Evolutionary conservation across 2,797 vertebrate species (phyloP), one percentile per base, ranked within the genome.

Genomic region (Danio albolineatus): DNA sequence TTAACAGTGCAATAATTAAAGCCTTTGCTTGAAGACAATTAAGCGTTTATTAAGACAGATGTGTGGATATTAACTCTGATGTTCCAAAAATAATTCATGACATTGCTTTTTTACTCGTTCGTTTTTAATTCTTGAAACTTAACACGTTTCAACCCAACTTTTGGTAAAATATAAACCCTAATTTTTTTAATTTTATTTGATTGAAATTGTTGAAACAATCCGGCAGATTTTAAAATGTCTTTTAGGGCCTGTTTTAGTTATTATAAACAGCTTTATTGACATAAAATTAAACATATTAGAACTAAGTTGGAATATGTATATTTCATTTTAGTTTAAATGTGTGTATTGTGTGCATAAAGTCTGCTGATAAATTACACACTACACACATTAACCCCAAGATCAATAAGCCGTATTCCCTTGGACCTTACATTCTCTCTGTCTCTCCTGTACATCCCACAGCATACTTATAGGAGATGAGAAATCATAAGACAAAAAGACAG

Each of bases 371-470:
- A 75, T 78, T 75, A 81, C 74, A 83, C 19, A 10, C 57, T 70
- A 67, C 70, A 75, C 48, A 46, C 59, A 17, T n/a, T 71, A 65
- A 62, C 16, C 59, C 28, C 21, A 62, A 49, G 54, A 76, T 85
- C 84, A 79, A 81, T 85, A 73, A 53, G 17, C 38, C 1, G 28
- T 19, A 46, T 81, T 82, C 74, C 75, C 67, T 56, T 59, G 54
- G 81, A 65, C 49, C 67, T 81, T 61, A 75, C 21, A 12, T 48
- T 71, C 36, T 61, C 12, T 54, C 21, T 44, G 39, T 49, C 59
- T 54, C 7, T 65, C 3, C 60, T 48, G 6, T 57, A n/a, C 38
- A 21, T 69, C 44, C 49, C 73, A 19, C 1, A 54, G 4, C 41
- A 2, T 39, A 56, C 46, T 66, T 10, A 56, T 21, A 39, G 36